Evolutionary conservation across 2,888 invertebrate species (phyloP).

Genomic region (Euplexia lucipara): DNA sequence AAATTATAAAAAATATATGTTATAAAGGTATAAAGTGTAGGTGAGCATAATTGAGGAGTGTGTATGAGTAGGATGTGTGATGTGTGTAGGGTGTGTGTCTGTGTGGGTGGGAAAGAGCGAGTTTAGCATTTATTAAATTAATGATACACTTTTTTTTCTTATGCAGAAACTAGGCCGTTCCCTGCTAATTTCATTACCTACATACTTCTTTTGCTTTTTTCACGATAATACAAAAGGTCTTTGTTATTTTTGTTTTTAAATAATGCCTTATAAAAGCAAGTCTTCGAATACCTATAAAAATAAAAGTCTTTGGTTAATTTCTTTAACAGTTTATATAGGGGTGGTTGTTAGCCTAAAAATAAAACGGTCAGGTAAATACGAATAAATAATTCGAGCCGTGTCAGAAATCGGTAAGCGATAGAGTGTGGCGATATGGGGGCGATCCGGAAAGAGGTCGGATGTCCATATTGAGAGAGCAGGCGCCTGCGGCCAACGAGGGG

Average conservation of each 20-base stretch:
- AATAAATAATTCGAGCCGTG: conserved; percentile 45
- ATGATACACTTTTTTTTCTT: too few relatives aligned
- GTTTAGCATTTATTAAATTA: too few relatives aligned
- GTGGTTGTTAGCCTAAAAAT: conserved; percentile 23
- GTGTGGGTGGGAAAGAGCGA: too few relatives aligned
- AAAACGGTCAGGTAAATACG: conserved; percentile 32
- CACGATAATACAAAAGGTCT: too few relatives aligned
- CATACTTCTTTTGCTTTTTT: too few relatives aligned
- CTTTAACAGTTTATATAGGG: not conserved
- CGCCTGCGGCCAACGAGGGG: conserved; percentile 41
- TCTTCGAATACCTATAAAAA: conserved; percentile 2
- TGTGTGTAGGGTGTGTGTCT: too few relatives aligned
- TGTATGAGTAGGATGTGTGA: too few relatives aligned
- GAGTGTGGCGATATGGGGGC: conserved; percentile 55
- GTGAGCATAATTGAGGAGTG: too few relatives aligned
- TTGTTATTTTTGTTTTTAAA: not conserved
- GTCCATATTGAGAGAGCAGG: conserved; percentile 56
- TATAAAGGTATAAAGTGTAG: too few relatives aligned
- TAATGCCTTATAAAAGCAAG: not conserved
- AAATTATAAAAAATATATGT: too few relatives aligned
- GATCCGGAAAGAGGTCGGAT: conserved; percentile 66
- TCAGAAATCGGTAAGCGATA: conserved; percentile 53
- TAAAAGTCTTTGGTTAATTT: conserved; percentile 7
- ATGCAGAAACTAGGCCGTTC: too few relatives aligned
- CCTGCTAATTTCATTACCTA: too few relatives aligned